These are phyloP conservation scores for Dolichotis patagonum DNA, from an alignment of 2,113 vertebrate genomes.

Conservation along the genomic window DNA sequence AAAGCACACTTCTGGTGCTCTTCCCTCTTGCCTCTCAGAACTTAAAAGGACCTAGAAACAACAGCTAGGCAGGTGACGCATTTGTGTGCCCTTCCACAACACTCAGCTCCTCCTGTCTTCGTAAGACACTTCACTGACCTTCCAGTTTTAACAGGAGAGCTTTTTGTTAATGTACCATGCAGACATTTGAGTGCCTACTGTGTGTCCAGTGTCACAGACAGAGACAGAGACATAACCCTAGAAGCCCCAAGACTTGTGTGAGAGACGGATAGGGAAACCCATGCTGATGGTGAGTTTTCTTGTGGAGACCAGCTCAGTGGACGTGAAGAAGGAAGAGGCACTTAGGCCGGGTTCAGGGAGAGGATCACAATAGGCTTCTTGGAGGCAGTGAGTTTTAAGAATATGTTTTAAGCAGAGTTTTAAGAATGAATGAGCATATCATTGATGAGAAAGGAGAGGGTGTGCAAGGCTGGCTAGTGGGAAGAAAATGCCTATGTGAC, in stretches of 20 bases:
- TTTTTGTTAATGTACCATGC: not conserved
- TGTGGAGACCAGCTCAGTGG: not conserved
- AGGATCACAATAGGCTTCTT: not conserved
- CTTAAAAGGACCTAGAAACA: not conserved
- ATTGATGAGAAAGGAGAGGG: not conserved
- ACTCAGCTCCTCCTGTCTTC: not conserved
- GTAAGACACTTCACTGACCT: not conserved
- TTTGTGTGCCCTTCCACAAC: not conserved
- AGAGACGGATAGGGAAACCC: not conserved
- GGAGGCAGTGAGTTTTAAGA: not conserved
- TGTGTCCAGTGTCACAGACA: no score
- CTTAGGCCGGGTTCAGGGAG: no score
- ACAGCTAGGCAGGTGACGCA: not conserved
- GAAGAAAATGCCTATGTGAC: not conserved
- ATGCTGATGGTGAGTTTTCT: not conserved
- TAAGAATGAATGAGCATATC: not conserved
- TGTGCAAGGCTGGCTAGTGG: not conserved
- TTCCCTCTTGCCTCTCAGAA: not conserved
- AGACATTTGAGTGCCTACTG: not conserved
- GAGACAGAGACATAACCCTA: not conserved
- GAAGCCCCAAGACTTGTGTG: not conserved
- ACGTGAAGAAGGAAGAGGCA: not conserved
- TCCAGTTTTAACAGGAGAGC: not conserved
- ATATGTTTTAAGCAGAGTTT: not conserved
- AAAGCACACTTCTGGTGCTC: not conserved